Evolutionary conservation across 53 echinoderm and acorn worm genomes (phyloP).

Genomic region (Crossaster papposus): DNA sequence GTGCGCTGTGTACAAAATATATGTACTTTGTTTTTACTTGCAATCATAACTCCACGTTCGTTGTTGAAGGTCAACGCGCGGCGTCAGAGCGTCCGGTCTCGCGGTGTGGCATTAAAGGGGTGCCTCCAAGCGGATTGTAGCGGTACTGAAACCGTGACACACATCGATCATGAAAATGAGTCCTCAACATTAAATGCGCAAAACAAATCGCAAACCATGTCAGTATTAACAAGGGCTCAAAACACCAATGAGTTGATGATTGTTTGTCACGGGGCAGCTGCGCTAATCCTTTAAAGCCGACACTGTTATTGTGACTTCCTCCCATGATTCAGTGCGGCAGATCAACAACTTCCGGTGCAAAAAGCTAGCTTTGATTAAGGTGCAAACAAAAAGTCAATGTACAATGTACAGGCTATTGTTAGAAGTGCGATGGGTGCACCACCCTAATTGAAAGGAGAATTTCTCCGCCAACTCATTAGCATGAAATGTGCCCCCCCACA

Average conservation of each 20-base stretch:
- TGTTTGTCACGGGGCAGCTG: not conserved
- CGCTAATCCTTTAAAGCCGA: not conserved
- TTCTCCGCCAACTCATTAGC: too few relatives aligned
- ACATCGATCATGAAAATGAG: not conserved
- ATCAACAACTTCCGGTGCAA: slow-evolving; percentile 3
- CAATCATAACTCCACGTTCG: not conserved
- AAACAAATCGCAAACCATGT: not conserved
- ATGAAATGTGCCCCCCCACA: too few relatives aligned
- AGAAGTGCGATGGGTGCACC: too few relatives aligned
- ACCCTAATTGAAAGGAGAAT: too few relatives aligned
- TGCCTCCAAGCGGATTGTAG: not conserved
- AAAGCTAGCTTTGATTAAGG: not conserved
- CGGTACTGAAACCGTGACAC: not conserved
- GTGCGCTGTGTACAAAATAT: not conserved
- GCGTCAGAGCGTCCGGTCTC: not conserved
- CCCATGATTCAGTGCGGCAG: slow-evolving; percentile 15
- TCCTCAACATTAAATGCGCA: not conserved
- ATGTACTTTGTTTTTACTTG: too few relatives aligned
- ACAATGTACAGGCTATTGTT: too few relatives aligned
- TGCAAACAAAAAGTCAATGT: not conserved
- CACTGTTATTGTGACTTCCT: not conserved
- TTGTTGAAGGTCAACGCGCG: slow-evolving; percentile 8
- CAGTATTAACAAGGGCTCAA: not conserved
- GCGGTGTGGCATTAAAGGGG: not conserved
- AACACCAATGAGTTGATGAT: not conserved